Percentiles rank a stretch among this genome's conserved stretches.
These are phyloP conservation scores for Phrynocephalus guinanensis DNA, from an alignment of 2,797 vertebrate genomes.

Conservation along the genomic window DNA sequence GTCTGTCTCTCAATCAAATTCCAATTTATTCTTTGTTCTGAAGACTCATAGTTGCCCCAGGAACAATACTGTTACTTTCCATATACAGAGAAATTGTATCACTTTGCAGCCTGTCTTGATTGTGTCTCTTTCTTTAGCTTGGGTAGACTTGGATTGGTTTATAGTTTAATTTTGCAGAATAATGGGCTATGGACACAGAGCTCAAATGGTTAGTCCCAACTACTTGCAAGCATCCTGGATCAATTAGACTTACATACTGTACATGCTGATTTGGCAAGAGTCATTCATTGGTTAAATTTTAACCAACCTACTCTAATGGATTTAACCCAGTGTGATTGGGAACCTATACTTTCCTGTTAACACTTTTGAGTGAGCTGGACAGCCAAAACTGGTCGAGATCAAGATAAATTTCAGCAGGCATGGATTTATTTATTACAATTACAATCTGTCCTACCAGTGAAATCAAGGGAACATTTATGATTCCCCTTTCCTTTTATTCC, in stretches of 20 bases:
- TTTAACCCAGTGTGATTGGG: neutral
- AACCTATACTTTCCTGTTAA: neutral
- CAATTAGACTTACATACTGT: too few species aligned
- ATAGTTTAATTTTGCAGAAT: neutral
- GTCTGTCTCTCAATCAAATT: too few species aligned
- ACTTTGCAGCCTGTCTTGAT: neutral
- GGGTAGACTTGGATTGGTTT: neutral
- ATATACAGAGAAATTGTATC: neutral
- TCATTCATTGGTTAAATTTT: too few species aligned
- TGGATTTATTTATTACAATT: neutral
- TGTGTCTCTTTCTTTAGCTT: neutral
- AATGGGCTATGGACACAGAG: neutral
- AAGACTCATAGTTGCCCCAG: neutral
- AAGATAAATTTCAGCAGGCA: neutral
- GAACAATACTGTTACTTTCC: rapidly evolving
- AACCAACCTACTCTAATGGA: too few species aligned
- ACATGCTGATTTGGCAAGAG: too few species aligned
- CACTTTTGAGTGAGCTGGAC: neutral
- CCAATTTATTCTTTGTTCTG: too few species aligned
- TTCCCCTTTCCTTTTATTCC: neutral
- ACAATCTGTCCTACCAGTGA: neutral
- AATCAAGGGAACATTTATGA: neutral
- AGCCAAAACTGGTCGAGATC: neutral
- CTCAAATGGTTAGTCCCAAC: too few species aligned
- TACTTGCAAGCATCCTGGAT: too few species aligned